A percentile compares a stretch with the other conserved stretches of the same genome.
Conservation (phyloP, 2,888 invertebrate genomes). For the Epistrophe grossulariae region DNA sequence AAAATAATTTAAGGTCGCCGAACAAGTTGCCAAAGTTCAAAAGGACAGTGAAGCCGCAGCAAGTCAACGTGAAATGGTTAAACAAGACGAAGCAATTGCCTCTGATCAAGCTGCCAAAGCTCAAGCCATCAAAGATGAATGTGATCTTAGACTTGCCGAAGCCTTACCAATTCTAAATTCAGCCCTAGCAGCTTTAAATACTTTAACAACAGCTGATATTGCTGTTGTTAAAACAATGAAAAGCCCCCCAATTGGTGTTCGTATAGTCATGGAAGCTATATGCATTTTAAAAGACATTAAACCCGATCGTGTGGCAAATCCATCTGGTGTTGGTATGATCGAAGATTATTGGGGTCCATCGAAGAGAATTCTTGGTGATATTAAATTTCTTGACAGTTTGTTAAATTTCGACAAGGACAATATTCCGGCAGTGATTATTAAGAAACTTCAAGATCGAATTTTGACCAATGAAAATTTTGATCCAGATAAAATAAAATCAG, state of each 20-base stretch:
- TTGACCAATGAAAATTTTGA: conserved; percentile 94
- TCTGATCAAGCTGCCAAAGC: conserved; percentile 90
- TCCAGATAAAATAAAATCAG: conserved; percentile 94
- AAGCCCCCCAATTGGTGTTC: conserved; percentile 95
- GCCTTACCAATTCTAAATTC: conserved; percentile 95
- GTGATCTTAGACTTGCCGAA: conserved; percentile 95
- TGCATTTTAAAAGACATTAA: conserved; percentile 96
- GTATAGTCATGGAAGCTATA: conserved; percentile 96
- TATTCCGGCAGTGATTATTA: conserved; percentile 92
- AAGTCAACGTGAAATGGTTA: conserved; percentile 86
- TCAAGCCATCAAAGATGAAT: conserved; percentile 95
- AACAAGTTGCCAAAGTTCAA: conserved; percentile 93
- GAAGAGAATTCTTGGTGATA: conserved; percentile 93
- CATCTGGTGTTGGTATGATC: conserved; percentile 91
- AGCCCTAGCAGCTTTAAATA: conserved; percentile 94
- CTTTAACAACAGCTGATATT: conserved; percentile 93
- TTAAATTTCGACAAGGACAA: conserved; percentile 96
- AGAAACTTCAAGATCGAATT: conserved; percentile 92
- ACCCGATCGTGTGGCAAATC: conserved; percentile 93
- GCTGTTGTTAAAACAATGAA: conserved; percentile 98
- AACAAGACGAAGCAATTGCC: conserved; percentile 91
- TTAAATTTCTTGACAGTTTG: conserved; percentile 95
- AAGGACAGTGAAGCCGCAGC: conserved; percentile 94
- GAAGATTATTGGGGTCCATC: conserved; percentile 98
- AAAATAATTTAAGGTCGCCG: conserved; percentile 85